Evolutionary conservation across 2,888 invertebrate species (phyloP).

Genomic region (Napeogenes sylphis): DNA sequence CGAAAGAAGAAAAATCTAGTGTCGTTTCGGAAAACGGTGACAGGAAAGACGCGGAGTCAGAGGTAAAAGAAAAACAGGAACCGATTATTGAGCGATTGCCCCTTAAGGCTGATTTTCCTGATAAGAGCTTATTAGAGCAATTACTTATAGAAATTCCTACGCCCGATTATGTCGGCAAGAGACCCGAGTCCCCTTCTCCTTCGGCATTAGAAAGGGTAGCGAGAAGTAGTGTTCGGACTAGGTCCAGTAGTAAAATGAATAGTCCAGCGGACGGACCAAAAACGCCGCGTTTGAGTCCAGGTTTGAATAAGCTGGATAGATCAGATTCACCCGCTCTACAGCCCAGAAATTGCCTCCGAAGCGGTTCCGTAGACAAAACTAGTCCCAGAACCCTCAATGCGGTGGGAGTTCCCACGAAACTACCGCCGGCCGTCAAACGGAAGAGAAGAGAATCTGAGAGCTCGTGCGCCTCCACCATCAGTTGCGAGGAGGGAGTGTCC

Average conservation of each 20-base stretch:
- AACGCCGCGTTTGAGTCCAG: constrained; percentile 69
- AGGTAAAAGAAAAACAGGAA: constrained; percentile 39
- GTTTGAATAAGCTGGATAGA: constrained; percentile 46
- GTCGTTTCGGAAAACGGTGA: constrained; percentile 53
- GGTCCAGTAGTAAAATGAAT: constrained; percentile 82
- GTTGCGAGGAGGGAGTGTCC: constrained; percentile 75
- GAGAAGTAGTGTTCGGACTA: constrained; percentile 79
- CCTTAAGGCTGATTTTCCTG: constrained; percentile 69
- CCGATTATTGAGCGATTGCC: constrained; percentile 58
- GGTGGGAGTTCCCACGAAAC: constrained; percentile 38
- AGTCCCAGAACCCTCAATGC: constrained; percentile 46
- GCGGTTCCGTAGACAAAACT: constrained; percentile 61
- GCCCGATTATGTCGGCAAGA: constrained; percentile 72
- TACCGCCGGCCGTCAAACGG: constrained; percentile 76
- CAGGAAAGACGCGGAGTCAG: constrained; percentile 35
- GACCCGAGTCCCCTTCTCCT: constrained; percentile 68
- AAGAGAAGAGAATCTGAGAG: constrained; percentile 89
- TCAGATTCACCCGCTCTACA: constrained; percentile 61
- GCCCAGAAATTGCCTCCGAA: constrained; percentile 52
- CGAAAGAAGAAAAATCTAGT: constrained; percentile 37
- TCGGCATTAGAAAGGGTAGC: constrained; percentile 66
- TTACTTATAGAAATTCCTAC: constrained; percentile 90
- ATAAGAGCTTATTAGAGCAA: constrained; percentile 84
- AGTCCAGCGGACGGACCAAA: constrained; percentile 79
- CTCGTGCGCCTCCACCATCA: constrained; percentile 80